Conservation (phyloP, 2,113 vertebrate genomes). For the Erythrolamprus reginae region DNA sequence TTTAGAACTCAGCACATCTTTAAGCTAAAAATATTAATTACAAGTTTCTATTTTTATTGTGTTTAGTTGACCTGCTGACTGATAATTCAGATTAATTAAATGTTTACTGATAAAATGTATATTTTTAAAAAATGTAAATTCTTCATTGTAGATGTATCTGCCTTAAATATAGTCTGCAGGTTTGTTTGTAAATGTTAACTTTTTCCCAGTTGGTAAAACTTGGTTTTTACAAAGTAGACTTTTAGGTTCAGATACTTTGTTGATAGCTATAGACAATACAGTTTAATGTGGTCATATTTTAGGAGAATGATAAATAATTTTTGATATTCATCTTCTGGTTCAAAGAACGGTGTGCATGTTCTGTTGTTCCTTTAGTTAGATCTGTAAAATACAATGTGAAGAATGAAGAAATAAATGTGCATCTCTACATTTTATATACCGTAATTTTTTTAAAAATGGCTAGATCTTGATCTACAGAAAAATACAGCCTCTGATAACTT, state of each 20-base stretch:
- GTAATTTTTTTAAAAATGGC: neutral
- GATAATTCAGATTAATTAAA: neutral
- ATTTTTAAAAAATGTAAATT: neutral
- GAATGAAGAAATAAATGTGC: neutral
- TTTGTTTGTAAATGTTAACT: neutral
- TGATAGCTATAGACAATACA: neutral
- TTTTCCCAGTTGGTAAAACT: neutral
- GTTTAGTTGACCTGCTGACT: neutral
- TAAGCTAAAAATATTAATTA: neutral
- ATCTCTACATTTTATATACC: neutral
- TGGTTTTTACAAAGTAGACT: neutral
- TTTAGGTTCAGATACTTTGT: neutral
- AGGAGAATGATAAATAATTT: neutral
- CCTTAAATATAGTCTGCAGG: too few relatives aligned
- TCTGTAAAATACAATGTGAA: neutral
- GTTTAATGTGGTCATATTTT: neutral
- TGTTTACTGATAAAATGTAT: neutral
- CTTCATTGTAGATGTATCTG: neutral
- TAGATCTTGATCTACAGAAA: neutral
- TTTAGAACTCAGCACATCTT: neutral
- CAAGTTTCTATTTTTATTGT: neutral
- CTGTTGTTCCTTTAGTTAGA: neutral
- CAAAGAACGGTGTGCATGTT: neutral
- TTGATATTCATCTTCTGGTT: neutral
- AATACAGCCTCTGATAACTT: neutral